Percentiles rank a stretch among this genome's conserved stretches.
Evolutionary conservation across 2,888 invertebrate genomes (phyloP).

Genomic region (Hyalella azteca): DNA sequence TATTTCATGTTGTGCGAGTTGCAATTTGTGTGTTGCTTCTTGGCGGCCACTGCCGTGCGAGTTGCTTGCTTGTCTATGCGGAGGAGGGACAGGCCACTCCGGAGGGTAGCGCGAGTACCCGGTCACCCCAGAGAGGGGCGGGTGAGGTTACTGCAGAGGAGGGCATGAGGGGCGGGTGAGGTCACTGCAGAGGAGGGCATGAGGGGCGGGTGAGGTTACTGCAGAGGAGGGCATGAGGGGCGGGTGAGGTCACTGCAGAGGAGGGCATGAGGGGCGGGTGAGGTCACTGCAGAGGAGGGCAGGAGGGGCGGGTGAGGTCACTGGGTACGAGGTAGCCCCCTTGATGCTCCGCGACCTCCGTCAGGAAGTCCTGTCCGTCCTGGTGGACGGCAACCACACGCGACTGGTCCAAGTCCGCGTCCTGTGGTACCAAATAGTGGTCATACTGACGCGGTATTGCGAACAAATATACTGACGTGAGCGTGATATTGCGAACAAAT

Average conservation of each 20-base stretch:
- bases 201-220: conserved; percentile 50
- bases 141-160: background rate
- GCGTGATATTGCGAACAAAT: background rate
- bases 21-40: too few relatives aligned
- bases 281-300: conserved; percentile 42
- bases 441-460: background rate
- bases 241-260: background rate
- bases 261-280: background rate
- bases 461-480: background rate
- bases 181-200: conserved; percentile 47
- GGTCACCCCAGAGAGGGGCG: background rate
- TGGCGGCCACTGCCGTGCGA: too few relatives aligned
- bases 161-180: conserved; percentile 54
- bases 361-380: conserved; percentile 47
- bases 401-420: conserved; percentile 19
- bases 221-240: background rate
- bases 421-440: background rate
- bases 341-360: conserved; percentile 52
- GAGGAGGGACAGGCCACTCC: too few relatives aligned
- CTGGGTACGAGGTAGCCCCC: conserved; percentile 46
- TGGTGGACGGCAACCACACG: conserved; percentile 2
- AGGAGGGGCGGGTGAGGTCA: conserved; percentile 52
- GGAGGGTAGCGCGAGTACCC: conserved; percentile 48
- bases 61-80: too few relatives aligned
- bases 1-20: too few relatives aligned